A percentile compares a stretch with the other conserved stretches of the same genome.
Evolutionary conservation across 2,113 vertebrate genomes (phyloP).

Genomic region (Poeciliopsis prolifica): DNA sequence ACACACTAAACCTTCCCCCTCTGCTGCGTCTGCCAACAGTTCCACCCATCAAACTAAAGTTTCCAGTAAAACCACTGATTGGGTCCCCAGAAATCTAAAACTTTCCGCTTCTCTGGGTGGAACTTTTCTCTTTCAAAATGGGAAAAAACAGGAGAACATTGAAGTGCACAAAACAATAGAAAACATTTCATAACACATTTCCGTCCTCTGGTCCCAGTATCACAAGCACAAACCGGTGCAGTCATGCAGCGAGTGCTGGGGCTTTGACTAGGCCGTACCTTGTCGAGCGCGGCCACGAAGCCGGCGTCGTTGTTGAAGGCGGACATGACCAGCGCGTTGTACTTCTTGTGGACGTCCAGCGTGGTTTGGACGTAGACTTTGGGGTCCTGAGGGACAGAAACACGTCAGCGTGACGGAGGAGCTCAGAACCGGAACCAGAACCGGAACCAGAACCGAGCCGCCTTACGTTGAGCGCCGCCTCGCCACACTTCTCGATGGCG

Average conservation of each 20-base stretch:
- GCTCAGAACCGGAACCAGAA: background rate
- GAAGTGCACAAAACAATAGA: too few relatives aligned
- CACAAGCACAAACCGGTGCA: background rate
- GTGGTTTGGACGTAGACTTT: constrained; percentile 99
- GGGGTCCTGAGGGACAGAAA: constrained; percentile 84
- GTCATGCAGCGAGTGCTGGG: too few relatives aligned
- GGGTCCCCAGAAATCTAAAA: too few relatives aligned
- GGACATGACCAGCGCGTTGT: constrained; percentile 98
- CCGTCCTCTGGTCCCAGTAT: background rate
- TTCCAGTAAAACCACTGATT: too few relatives aligned
- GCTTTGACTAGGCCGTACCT: constrained; percentile 76
- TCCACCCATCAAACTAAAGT: too few relatives aligned
- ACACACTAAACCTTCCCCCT: too few relatives aligned
- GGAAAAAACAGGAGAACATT: too few relatives aligned
- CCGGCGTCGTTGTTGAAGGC: constrained; percentile 99
- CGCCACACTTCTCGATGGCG: constrained; percentile 98
- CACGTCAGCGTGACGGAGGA: too few relatives aligned
- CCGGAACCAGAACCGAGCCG: background rate
- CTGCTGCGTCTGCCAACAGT: background rate
- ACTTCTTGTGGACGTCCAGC: constrained; percentile 98
- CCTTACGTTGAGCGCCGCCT: constrained; percentile 95
- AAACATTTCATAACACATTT: too few relatives aligned
- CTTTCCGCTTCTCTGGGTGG: too few relatives aligned
- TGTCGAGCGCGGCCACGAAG: constrained; percentile 96
- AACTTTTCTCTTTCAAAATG: too few relatives aligned